phyloP scores from a whole-genome alignment of 2,797 vertebrate species.

The Gymnoscopelus microlampas region DNA sequence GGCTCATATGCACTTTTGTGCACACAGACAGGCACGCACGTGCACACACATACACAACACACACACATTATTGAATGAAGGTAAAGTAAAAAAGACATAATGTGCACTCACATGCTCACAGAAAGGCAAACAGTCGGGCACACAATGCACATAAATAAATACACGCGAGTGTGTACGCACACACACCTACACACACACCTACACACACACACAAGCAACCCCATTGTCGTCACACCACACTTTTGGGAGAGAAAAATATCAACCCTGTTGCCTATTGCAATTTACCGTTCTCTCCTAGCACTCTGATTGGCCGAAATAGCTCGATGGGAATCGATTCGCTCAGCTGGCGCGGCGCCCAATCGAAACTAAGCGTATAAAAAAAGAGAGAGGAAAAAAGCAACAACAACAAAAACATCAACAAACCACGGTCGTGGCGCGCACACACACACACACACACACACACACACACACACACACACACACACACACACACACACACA shows the following conservation, averaged over 20 bases:
- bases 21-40: slow-evolving; percentile 39
- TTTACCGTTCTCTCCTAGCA: slow-evolving; percentile 50
- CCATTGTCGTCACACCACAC: slow-evolving; percentile 51
- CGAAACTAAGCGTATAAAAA: slow-evolving; percentile 44
- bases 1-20: too few species aligned
- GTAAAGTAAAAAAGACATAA: background rate
- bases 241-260: slow-evolving; percentile 52
- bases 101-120: background rate
- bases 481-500: background rate
- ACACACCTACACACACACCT: background rate
- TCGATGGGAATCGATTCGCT: slow-evolving; percentile 66
- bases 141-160: slow-evolving; percentile 30
- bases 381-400: slow-evolving; percentile 30
- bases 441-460: background rate
- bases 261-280: slow-evolving; percentile 54
- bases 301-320: slow-evolving; percentile 66
- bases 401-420: background rate
- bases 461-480: background rate
- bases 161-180: slow-evolving; percentile 18
- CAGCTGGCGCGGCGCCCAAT: slow-evolving; percentile 56
- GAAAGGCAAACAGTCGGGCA: slow-evolving; percentile 20
- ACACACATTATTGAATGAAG: background rate
- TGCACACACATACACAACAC: slow-evolving; percentile 5
- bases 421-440: too few species aligned
- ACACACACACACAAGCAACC: slow-evolving; percentile 35